Conservation (phyloP, 1,140 invertebrate genomes). For the Saccostrea echinata region DNA sequence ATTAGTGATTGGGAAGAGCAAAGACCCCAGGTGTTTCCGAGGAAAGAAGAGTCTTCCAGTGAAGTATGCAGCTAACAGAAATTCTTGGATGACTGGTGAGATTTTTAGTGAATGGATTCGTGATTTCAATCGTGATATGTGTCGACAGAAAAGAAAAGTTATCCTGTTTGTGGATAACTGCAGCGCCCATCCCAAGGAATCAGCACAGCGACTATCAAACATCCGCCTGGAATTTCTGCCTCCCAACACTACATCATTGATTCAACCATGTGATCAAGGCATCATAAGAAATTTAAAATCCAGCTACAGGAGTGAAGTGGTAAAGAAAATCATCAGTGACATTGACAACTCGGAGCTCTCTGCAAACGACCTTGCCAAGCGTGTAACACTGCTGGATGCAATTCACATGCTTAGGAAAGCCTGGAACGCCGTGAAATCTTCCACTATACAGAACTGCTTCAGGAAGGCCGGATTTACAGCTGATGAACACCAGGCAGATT, state of each 20-base stretch:
- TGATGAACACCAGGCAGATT: too few species aligned
- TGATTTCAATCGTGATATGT: too few species aligned
- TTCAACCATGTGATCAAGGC: too few species aligned
- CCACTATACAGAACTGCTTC: conserved; percentile 44
- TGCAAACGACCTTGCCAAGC: conserved; percentile 11
- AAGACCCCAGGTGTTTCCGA: too few species aligned
- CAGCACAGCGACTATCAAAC: background rate
- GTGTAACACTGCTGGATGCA: conserved; percentile 44
- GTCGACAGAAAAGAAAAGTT: too few species aligned
- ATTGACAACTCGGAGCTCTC: conserved; percentile 9
- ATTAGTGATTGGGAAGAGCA: too few species aligned
- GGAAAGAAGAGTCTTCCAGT: too few species aligned
- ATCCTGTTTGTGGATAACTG: too few species aligned
- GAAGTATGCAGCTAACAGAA: too few species aligned
- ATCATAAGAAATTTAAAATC: conserved; percentile 54
- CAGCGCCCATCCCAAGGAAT: too few species aligned
- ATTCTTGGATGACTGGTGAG: too few species aligned
- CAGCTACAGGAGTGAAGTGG: conserved; percentile 47
- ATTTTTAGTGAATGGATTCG: too few species aligned
- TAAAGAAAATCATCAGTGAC: background rate
- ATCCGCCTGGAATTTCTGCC: conserved; percentile 52
- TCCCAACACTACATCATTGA: conserved; percentile 57
- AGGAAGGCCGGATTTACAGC: conserved; percentile 10
- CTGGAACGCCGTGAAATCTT: conserved; percentile 15
- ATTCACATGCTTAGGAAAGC: conserved; percentile 42